Conservation (phyloP, 2,797 vertebrate genomes). For the Oreochromis mossambicus region DNA sequence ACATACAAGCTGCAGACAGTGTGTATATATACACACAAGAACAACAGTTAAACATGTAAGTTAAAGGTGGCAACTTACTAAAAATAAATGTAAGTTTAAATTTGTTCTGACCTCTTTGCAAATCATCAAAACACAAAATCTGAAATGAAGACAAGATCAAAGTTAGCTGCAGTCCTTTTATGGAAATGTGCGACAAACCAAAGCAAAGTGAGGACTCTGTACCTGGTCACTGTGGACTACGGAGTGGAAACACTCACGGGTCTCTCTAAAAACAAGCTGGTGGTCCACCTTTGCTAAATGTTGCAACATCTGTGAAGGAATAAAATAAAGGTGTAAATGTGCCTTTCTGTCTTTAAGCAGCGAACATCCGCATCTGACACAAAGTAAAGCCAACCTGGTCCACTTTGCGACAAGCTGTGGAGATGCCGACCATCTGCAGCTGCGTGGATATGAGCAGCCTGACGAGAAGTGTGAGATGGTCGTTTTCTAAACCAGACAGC, state of each 20-base stretch:
- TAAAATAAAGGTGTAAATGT: not conserved
- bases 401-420: constrained; percentile 81
- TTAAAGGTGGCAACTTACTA: not conserved
- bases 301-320: constrained; percentile 72
- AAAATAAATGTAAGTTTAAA: not conserved
- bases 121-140: constrained; percentile 64
- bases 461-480: constrained; percentile 66
- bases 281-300: constrained; percentile 63
- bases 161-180: not conserved
- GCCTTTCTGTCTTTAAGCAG: not conserved
- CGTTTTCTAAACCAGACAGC: constrained; percentile 50
- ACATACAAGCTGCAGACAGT: constrained; percentile 78
- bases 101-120: constrained; percentile 79
- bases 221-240: constrained; percentile 67
- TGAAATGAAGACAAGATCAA: constrained; percentile 35
- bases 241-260: constrained; percentile 43
- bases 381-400: constrained; percentile 76
- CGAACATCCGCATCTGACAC: not conserved
- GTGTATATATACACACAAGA: not conserved
- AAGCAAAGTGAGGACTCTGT: not conserved
- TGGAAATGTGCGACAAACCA: not conserved
- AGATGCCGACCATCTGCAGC: constrained; percentile 72
- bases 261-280: constrained; percentile 67
- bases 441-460: constrained; percentile 79
- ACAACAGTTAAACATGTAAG: not conserved